Evolutionary conservation across 2,888 invertebrate genomes (phyloP).

Genomic region (Alentia gelatinosa): DNA sequence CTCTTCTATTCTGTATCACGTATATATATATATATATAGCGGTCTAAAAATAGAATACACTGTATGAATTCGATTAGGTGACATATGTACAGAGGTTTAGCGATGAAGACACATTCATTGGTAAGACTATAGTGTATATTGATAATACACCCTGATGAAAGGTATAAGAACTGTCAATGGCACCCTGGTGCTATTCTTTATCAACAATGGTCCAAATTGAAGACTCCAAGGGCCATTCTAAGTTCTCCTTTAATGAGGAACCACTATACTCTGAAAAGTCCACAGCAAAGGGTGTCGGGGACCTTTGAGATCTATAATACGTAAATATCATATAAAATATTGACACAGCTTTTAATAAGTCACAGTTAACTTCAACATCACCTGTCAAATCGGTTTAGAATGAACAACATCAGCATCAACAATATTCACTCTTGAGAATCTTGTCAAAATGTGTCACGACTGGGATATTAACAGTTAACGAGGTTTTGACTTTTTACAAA

Average conservation of each 20-base stretch:
- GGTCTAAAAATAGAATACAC: constrained; percentile 40
- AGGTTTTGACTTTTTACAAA: background rate
- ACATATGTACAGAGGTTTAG: constrained; percentile 17
- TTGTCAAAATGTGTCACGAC: background rate
- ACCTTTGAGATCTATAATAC: background rate
- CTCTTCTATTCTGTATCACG: constrained; percentile 13
- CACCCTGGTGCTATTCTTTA: background rate
- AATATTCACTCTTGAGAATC: background rate
- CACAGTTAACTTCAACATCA: background rate
- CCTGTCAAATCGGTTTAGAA: background rate
- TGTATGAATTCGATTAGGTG: constrained; percentile 33
- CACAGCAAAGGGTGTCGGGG: background rate
- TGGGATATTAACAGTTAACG: background rate
- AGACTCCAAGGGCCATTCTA: background rate
- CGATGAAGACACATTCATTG: constrained; percentile 37
- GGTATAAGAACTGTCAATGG: constrained; percentile 6
- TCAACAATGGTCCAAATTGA: background rate
- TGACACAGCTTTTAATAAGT: background rate
- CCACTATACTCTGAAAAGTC: background rate
- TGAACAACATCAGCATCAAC: background rate
- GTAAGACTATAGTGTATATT: background rate
- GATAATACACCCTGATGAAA: background rate
- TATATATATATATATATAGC: no score
- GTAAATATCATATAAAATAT: background rate
- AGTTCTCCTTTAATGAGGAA: background rate